A percentile compares a stretch with the other conserved stretches of the same genome.
These are phyloP conservation scores for Frieseomelitta varia DNA, from an alignment of 1,140 invertebrate species.

Conservation along the genomic window DNA sequence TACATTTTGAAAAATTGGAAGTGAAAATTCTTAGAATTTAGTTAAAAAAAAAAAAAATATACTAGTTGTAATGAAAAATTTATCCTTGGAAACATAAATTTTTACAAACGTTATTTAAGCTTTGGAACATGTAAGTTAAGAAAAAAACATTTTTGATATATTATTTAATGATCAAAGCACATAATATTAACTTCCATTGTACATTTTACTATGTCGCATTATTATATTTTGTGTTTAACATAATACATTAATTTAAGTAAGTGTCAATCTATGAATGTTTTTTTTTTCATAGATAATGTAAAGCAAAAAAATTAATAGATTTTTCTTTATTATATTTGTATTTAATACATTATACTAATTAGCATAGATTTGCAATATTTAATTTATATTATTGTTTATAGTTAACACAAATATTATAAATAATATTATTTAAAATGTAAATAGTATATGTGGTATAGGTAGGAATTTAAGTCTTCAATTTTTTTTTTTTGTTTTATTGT, in stretches of 20 bases:
- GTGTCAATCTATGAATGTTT: neutral
- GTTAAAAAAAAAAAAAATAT: neutral
- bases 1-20: neutral
- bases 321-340: neutral
- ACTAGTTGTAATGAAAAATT: neutral
- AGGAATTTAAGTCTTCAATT: neutral
- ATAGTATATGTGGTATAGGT: neutral
- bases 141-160: neutral
- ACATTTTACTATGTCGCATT: neutral
- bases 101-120: neutral
- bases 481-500: neutral
- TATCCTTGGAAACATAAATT: neutral
- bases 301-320: neutral
- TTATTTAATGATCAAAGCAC: neutral
- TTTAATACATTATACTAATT: too few species aligned
- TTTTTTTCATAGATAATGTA: neutral
- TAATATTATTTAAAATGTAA: neutral
- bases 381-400: neutral
- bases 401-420: neutral
- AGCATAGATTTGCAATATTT: neutral
- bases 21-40: neutral
- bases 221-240: constrained; percentile 5
- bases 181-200: constrained; percentile 39
- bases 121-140: neutral
- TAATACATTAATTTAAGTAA: neutral